Percentiles rank a stretch among this genome's conserved stretches.
These are phyloP conservation scores for Scatophagus argus DNA, from an alignment of 2,113 vertebrate species.

Conservation along the genomic window DNA sequence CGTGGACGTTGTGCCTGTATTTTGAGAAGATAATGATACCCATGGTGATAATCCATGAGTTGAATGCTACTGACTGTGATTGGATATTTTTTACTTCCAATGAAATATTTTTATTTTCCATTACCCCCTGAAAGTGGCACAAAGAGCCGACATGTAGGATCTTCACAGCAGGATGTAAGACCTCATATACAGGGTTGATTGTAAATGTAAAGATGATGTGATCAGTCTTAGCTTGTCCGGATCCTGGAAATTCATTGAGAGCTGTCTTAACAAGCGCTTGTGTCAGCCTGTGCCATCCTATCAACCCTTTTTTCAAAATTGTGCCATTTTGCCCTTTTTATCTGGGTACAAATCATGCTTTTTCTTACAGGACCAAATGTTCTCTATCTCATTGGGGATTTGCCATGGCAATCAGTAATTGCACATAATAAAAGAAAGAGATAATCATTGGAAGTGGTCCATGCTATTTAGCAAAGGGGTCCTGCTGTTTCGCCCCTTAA, in stretches of 20 bases:
- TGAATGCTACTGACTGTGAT: constrained; percentile 74
- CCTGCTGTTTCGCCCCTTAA: constrained; percentile 60
- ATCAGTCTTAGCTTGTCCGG: neutral
- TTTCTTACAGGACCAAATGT: constrained; percentile 77
- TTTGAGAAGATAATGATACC: constrained; percentile 52
- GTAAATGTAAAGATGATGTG: constrained; percentile 51
- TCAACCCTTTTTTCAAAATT: constrained; percentile 50
- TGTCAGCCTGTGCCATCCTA: constrained; percentile 44
- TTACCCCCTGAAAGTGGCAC: constrained; percentile 20
- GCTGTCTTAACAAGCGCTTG: constrained; percentile 39
- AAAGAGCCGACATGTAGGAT: neutral
- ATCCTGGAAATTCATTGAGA: constrained; percentile 43
- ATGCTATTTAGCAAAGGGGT: constrained; percentile 64
- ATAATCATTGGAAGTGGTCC: constrained; percentile 75
- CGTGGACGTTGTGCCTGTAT: constrained; percentile 53
- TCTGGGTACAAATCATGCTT: constrained; percentile 58
- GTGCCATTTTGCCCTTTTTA: constrained; percentile 72
- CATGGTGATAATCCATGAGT: constrained; percentile 44
- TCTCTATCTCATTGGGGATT: constrained; percentile 71
- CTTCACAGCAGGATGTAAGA: constrained; percentile 24
- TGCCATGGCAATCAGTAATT: constrained; percentile 77
- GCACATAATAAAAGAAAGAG: constrained; percentile 73
- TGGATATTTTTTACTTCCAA: constrained; percentile 11
- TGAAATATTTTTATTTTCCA: constrained; percentile 7
- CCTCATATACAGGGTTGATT: constrained; percentile 59